phyloP scores from a whole-genome alignment of 2,797 vertebrate species.

The Kryptopterus vitreolus region DNA sequence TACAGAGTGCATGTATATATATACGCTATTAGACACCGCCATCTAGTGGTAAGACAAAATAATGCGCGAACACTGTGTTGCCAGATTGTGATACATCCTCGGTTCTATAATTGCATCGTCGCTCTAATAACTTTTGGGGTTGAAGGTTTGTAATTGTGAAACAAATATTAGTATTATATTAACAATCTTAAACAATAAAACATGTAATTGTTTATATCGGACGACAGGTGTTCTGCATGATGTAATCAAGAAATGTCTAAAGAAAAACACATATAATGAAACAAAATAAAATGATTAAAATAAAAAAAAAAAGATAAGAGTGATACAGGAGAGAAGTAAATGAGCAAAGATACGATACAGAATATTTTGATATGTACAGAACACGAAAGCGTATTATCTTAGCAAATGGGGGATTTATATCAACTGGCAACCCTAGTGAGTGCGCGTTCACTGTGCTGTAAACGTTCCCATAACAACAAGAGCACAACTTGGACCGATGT shows the following conservation, averaged over 20 bases:
- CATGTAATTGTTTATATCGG: too few species aligned
- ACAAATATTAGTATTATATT: background rate
- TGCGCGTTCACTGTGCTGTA: background rate
- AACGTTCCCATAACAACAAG: slow-evolving; percentile 35
- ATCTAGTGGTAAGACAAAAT: background rate
- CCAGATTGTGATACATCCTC: background rate
- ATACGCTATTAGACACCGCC: slow-evolving; percentile 13
- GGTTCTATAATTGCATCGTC: background rate
- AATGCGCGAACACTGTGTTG: background rate
- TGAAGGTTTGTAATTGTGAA: background rate
- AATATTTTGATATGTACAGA: background rate
- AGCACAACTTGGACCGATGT: background rate
- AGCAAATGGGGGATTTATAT: accelerated
- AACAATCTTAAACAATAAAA: background rate
- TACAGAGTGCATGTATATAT: background rate
- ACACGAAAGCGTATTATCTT: too few species aligned
- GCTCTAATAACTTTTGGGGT: background rate
- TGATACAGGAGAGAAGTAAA: background rate
- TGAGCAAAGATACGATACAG: too few species aligned
- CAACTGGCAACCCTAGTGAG: background rate
- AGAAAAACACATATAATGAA: background rate
- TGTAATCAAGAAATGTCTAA: background rate
- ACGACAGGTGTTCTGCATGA: background rate
- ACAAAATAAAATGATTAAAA: background rate
- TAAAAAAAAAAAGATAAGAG: background rate